These are phyloP conservation scores for Schlechtendalia chinensis DNA, from an alignment of 1,140 invertebrate genomes.

Conservation along the genomic window DNA sequence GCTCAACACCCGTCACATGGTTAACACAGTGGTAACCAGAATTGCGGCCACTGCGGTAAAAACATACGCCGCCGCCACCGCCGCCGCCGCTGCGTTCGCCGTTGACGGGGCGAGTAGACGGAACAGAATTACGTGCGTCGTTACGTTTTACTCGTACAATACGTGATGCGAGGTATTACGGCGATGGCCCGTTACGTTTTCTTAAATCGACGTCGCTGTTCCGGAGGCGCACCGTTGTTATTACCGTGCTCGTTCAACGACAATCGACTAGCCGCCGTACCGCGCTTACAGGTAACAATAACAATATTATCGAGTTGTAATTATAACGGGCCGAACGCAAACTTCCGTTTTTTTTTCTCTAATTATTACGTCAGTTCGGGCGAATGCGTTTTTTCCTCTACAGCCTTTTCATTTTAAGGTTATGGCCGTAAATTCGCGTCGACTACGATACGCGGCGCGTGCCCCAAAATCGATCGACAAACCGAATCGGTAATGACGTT, in stretches of 20 bases:
- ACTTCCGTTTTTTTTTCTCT: too few relatives aligned
- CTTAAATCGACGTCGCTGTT: not conserved
- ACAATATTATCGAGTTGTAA: not conserved
- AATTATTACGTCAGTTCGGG: not conserved
- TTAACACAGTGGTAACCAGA: constrained; percentile 50
- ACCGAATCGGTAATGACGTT: not conserved
- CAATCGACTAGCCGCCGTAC: not conserved
- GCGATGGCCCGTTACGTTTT: not conserved
- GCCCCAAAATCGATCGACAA: not conserved
- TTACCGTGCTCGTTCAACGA: not conserved
- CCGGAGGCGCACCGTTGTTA: not conserved
- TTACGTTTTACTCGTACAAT: too few relatives aligned
- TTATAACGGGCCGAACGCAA: too few relatives aligned
- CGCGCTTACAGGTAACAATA: not conserved
- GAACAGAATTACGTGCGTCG: too few relatives aligned
- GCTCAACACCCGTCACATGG: constrained; percentile 49
- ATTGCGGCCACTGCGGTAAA: constrained; percentile 45
- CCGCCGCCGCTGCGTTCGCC: too few relatives aligned
- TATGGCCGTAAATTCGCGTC: not conserved
- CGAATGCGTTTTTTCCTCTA: not conserved
- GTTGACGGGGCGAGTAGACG: too few relatives aligned
- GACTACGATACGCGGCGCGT: not conserved
- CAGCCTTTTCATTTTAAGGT: constrained; percentile 17
- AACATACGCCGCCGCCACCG: constrained; percentile 23
- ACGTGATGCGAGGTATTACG: too few relatives aligned